Conservation (phyloP, 2,888 invertebrate genomes). For the Teinopalpus imperialis region DNA sequence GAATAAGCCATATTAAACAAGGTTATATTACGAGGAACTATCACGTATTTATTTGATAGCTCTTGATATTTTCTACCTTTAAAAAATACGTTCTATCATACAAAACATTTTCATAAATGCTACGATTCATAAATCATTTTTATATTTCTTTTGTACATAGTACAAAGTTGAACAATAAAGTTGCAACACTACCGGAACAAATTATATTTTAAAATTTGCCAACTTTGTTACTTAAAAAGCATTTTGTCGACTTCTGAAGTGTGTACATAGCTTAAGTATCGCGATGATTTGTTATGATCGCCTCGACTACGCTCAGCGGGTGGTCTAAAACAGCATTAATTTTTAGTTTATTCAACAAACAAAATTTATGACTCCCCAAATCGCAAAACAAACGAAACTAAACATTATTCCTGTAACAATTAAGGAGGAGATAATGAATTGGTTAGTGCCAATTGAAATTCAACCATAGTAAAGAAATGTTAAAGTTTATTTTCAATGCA, state of each 20-base stretch:
- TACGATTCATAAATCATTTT: no score
- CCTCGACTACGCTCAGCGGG: slow-evolving; percentile 66
- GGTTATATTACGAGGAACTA: no score
- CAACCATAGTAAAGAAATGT: slow-evolving; percentile 25
- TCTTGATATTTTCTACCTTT: no score
- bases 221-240: slow-evolving; percentile 15
- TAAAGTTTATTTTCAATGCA: slow-evolving; percentile 40
- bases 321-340: slow-evolving; percentile 66
- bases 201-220: slow-evolving; percentile 15
- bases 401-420: slow-evolving; percentile 68
- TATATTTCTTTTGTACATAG: neutral
- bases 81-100: no score
- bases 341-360: slow-evolving; percentile 34
- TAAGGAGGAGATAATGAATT: slow-evolving; percentile 66
- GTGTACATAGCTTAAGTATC: slow-evolving; percentile 39
- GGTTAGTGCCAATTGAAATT: slow-evolving; percentile 30
- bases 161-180: neutral
- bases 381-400: slow-evolving; percentile 73
- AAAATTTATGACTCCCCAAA: slow-evolving; percentile 48
- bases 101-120: no score
- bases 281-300: slow-evolving; percentile 77
- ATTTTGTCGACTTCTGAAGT: slow-evolving; percentile 22
- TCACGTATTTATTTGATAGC: no score
- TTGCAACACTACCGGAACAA: neutral
- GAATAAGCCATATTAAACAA: no score